These are phyloP conservation scores for Eclectus roratus DNA, from an alignment of 2,113 vertebrate genomes.

Conservation along the genomic window DNA sequence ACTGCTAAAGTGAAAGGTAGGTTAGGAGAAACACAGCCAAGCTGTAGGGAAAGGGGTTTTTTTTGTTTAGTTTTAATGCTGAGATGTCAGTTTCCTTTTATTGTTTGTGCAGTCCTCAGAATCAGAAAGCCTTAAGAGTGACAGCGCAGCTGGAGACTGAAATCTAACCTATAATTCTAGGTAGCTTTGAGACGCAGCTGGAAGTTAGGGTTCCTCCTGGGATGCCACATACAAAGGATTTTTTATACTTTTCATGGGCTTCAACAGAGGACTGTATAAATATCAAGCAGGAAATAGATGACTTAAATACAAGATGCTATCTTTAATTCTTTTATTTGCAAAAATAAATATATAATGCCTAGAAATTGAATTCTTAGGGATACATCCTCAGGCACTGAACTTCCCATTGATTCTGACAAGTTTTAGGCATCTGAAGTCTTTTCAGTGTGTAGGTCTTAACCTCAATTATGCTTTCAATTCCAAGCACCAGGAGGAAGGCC, in stretches of 20 bases:
- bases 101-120: not conserved
- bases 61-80: not conserved
- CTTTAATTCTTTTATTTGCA: not conserved
- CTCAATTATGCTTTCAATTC: not conserved
- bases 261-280: not conserved
- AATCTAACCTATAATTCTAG: not conserved
- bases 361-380: not conserved
- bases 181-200: not conserved
- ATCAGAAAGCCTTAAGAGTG: not conserved
- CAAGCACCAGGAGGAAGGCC: not conserved
- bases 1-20: not conserved
- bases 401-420: not conserved
- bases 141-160: not conserved
- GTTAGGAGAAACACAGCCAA: not conserved
- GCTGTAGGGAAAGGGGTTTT: not conserved
- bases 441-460: not conserved
- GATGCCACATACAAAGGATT: not conserved
- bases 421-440: not conserved
- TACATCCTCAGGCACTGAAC: not conserved
- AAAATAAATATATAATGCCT: not conserved
- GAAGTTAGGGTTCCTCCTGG: not conserved
- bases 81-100: not conserved
- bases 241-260: not conserved
- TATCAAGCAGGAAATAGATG: not conserved
- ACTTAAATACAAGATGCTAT: not conserved